A percentile compares a stretch with the other conserved stretches of the same genome.
Evolutionary conservation across 2,113 vertebrate species (phyloP).

Genomic region (Brachypodius melanocephalos): DNA sequence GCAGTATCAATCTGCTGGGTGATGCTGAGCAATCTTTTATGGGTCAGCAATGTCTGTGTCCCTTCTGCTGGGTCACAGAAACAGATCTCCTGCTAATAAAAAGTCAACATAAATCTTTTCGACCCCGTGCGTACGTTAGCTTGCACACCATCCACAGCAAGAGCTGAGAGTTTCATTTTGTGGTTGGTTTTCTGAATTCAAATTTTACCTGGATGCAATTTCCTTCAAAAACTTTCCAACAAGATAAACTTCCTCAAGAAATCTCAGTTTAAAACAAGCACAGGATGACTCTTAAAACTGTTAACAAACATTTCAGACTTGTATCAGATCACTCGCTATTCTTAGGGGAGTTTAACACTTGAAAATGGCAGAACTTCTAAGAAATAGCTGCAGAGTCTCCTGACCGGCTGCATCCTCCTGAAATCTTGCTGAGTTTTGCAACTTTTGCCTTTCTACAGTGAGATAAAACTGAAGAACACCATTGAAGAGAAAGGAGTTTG

Average conservation of each 20-base stretch:
- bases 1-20: background rate
- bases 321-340: background rate
- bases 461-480: background rate
- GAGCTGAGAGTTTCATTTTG: background rate
- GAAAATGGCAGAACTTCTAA: background rate
- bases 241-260: background rate
- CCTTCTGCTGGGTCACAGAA: background rate
- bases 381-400: background rate
- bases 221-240: background rate
- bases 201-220: background rate
- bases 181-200: background rate
- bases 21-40: background rate
- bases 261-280: background rate
- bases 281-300: background rate
- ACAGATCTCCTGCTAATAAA: background rate
- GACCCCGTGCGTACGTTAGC: background rate
- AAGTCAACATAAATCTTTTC: background rate
- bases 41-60: background rate
- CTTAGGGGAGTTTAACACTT: background rate
- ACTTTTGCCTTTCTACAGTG: background rate
- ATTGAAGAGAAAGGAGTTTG: background rate
- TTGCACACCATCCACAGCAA: background rate
- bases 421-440: background rate
- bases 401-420: background rate
- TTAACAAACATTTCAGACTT: background rate